Conservation (phyloP, 2,797 vertebrate species). For the Myiothlypis chrysogaster region DNA sequence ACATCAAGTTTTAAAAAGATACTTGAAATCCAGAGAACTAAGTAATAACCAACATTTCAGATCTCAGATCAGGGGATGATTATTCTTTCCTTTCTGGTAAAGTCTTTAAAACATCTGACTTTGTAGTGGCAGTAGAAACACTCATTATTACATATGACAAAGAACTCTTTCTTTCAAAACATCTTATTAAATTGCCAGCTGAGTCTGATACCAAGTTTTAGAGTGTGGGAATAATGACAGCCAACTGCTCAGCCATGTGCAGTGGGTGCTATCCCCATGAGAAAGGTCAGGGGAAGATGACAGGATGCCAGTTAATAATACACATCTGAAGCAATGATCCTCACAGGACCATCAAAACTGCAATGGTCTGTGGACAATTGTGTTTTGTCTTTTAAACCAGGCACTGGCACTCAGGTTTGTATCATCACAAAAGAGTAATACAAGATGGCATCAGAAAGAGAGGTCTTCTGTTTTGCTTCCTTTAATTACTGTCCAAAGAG, state of each 20-base stretch:
- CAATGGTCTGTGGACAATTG: neutral
- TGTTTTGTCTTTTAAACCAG: neutral
- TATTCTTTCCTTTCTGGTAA: constrained; percentile 1
- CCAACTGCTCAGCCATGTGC: neutral
- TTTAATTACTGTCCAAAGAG: neutral
- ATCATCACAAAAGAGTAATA: neutral
- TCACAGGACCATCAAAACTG: neutral
- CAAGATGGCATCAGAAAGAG: neutral
- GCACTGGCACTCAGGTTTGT: neutral
- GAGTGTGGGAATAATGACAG: neutral
- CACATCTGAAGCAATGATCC: neutral
- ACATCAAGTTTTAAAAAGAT: neutral
- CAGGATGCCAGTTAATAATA: neutral
- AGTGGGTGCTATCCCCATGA: neutral
- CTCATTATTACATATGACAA: neutral
- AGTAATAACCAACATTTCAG: neutral
- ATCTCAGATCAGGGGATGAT: neutral
- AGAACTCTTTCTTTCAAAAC: neutral
- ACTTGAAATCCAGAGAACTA: neutral
- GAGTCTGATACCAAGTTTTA: neutral
- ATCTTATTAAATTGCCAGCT: neutral
- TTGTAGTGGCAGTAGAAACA: neutral
- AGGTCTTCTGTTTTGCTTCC: neutral
- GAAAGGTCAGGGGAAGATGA: neutral
- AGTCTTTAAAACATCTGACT: constrained; percentile 1